Percentiles rank a stretch among this genome's conserved stretches.
phyloP scores from a whole-genome alignment of 2,888 invertebrate species.

The Didymodactylos carnosus region DNA sequence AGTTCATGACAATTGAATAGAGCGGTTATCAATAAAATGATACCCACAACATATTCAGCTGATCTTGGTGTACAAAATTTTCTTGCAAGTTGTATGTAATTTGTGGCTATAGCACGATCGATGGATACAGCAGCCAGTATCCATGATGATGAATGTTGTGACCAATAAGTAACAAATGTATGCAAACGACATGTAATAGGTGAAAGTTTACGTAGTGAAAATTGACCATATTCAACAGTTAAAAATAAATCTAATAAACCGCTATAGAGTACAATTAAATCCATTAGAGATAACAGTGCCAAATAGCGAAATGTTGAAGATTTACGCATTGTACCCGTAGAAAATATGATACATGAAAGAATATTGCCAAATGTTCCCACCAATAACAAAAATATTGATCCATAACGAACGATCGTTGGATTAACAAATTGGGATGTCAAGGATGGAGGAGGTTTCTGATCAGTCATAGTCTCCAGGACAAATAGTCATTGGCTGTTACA shows the following conservation, averaged over 20 bases:
- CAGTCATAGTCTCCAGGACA: too few relatives aligned
- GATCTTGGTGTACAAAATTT: conserved; percentile 5
- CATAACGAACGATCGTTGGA: conserved; percentile 1
- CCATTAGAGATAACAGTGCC: conserved; percentile 11
- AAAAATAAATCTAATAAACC: conserved; percentile 11
- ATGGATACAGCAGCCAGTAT: conserved; percentile 8
- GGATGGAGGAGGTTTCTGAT: too few relatives aligned
- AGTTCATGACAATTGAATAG: conserved; percentile 7
- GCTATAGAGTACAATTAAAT: conserved; percentile 2
- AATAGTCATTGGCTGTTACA: too few relatives aligned
- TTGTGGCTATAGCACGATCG: conserved; percentile 11
- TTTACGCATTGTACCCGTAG: conserved; percentile 2
- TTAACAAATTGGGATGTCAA: too few relatives aligned
- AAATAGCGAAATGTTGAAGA: conserved; percentile 12
- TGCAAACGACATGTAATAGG: conserved; percentile 4
- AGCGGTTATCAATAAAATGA: neutral
- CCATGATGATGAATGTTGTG: conserved; percentile 7
- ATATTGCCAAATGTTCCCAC: conserved; percentile 11
- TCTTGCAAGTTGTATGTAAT: conserved; percentile 8
- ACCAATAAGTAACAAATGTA: conserved; percentile 11
- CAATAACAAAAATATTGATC: conserved; percentile 4
- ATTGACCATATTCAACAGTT: conserved; percentile 1
- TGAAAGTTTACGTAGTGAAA: neutral
- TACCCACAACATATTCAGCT: conserved; percentile 1
- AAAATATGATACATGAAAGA: conserved; percentile 7